Base-by-base conservation (phyloP, 1,140 invertebrate genomes). In the Dufourea novaeangliae region DNA sequence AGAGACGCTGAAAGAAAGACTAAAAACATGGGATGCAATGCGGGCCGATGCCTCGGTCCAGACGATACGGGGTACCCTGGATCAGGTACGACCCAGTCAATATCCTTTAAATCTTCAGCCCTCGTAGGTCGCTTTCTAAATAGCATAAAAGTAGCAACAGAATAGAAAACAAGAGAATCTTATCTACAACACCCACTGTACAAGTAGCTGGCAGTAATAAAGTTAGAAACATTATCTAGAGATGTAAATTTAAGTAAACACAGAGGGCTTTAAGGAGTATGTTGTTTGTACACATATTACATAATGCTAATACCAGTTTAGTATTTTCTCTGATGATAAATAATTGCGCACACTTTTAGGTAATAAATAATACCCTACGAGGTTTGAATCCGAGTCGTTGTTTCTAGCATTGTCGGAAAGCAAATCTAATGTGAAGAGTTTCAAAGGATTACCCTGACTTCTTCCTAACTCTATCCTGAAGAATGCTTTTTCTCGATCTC, bases 21-120 rank as follows among this genome's bases (percentile, higher is more conserved):
- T 90, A 90, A 91, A 92, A 92, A 88, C 90, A 92, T 92, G 90
- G 91, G 91, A 90, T 91, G 91, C 90, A 90, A 91, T 91, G 88
- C 88, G 90, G 90, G 89, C 89, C 89, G 89, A 90, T 90, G 89
- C 90, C 89, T 91, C 87, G 90, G 91, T 90, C 89, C 90, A 90
- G 89, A 90, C 90, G 89, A 92, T 91, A 91, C 90, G 79, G 89
- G 90, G 88, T 91, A 92, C 88, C 90, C 91, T 91, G 90, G 90
- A 92, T 90, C 91, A 92, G 91, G 91, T 92, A 92, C 89, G 91
- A 91, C 89, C 90, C 91, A 92, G 87, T 90, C 86, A 88, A 90
- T 89, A 89, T 90, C 87, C 87, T 87, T 88, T 88, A 88, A 90
- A 86, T 87, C 81, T 90, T 91, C 86, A 89, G 85, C 82, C 87